phyloP scores from a whole-genome alignment of 2,888 invertebrate genomes.

The Spisula subtruncata region DNA sequence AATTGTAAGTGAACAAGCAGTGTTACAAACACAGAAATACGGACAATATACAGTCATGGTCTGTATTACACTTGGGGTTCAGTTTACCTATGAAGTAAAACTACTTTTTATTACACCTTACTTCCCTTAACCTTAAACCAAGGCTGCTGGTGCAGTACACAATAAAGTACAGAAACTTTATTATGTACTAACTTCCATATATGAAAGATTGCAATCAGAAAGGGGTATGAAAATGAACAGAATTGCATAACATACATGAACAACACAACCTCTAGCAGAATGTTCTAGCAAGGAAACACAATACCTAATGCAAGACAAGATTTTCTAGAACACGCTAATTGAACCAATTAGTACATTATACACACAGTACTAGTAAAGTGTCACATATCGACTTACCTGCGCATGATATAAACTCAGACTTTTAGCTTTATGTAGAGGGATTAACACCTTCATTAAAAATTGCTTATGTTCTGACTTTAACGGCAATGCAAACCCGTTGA shows the following conservation, averaged over 20 bases:
- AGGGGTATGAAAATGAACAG: no score
- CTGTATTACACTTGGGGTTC: no score
- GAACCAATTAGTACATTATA: neutral
- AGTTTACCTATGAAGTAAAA: no score
- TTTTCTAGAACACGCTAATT: neutral
- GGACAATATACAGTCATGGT: no score
- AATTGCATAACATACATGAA: neutral
- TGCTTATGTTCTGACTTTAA: slow-evolving; percentile 99
- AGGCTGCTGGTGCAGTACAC: no score
- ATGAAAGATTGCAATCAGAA: no score
- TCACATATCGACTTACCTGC: slow-evolving; percentile 83
- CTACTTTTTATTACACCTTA: no score
- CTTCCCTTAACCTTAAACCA: neutral
- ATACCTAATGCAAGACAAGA: neutral
- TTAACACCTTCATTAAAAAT: slow-evolving; percentile 97
- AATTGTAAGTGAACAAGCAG: no score
- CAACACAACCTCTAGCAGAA: neutral
- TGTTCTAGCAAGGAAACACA: neutral
- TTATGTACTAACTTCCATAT: no score
- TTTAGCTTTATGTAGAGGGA: slow-evolving; percentile 98
- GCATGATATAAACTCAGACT: slow-evolving; percentile 98
- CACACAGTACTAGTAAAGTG: neutral
- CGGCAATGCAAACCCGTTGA: slow-evolving; percentile 99
- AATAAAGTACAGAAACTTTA: no score
- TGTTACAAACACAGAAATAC: no score